Conservation (phyloP, 2,888 invertebrate species). For the Auanema freiburgensis region DNA sequence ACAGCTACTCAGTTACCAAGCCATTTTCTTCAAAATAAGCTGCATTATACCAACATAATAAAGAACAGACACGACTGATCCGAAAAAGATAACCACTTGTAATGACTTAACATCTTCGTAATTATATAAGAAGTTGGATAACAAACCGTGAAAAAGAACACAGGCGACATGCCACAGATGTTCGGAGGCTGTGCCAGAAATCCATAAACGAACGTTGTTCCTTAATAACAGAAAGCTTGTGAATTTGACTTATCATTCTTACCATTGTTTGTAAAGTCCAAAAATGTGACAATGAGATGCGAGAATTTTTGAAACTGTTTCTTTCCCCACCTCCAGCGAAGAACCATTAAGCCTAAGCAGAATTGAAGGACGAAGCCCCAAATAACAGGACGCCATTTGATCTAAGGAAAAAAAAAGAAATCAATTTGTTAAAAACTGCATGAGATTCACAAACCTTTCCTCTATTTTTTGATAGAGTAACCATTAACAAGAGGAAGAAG, state of each 20-base stretch:
- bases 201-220: constrained; percentile 80
- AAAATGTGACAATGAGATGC: constrained; percentile 72
- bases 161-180: constrained; percentile 66
- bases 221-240: constrained; percentile 3
- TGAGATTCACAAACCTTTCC: constrained; percentile 28
- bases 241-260: neutral
- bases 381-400: constrained; percentile 76
- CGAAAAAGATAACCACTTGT: constrained; percentile 62
- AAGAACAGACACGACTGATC: constrained; percentile 54
- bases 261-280: constrained; percentile 79
- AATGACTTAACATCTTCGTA: constrained; percentile 39
- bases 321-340: constrained; percentile 66
- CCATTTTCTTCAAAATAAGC: constrained; percentile 24
- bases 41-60: constrained; percentile 62
- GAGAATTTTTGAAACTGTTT: constrained; percentile 36
- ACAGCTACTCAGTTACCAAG: constrained; percentile 14
- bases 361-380: constrained; percentile 84
- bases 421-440: neutral
- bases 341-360: constrained; percentile 79
- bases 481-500: constrained; percentile 55
- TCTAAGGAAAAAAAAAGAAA: constrained; percentile 52
- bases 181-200: constrained; percentile 61
- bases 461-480: constrained; percentile 47
- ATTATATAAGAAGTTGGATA: neutral
- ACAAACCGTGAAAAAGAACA: constrained; percentile 80